Evolutionary conservation across 2,113 vertebrate species (phyloP).

Genomic region (Nymphicus hollandicus): DNA sequence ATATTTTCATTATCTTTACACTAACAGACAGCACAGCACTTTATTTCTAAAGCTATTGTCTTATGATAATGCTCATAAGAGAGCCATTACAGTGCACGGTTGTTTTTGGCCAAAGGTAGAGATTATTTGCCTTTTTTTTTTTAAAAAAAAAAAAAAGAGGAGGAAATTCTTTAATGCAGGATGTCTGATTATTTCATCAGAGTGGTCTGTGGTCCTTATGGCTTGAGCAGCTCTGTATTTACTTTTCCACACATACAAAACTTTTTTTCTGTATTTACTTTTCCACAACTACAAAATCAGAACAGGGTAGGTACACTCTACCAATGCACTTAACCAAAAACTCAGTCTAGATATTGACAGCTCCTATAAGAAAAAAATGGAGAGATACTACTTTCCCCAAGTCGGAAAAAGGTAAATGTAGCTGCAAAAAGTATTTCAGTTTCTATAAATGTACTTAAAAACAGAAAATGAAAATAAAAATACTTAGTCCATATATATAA

Average conservation of each 20-base stretch:
- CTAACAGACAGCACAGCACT: background rate
- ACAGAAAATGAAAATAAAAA: background rate
- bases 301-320: background rate
- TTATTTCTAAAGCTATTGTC: background rate
- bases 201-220: background rate
- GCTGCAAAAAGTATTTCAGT: background rate
- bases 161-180: background rate
- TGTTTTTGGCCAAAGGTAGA: background rate
- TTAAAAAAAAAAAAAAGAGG: background rate
- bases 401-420: background rate
- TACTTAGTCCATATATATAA: background rate
- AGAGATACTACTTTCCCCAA: background rate
- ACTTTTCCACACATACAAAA: background rate
- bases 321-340: background rate
- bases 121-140: background rate
- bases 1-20: slow-evolving; percentile 25
- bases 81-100: background rate
- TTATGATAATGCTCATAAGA: background rate
- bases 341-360: background rate
- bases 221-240: background rate
- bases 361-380: background rate
- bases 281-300: background rate
- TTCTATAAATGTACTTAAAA: background rate
- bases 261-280: background rate
- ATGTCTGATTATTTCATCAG: background rate